Conservation (phyloP, 2,888 invertebrate genomes). For the Steinernema hermaphroditum region DNA sequence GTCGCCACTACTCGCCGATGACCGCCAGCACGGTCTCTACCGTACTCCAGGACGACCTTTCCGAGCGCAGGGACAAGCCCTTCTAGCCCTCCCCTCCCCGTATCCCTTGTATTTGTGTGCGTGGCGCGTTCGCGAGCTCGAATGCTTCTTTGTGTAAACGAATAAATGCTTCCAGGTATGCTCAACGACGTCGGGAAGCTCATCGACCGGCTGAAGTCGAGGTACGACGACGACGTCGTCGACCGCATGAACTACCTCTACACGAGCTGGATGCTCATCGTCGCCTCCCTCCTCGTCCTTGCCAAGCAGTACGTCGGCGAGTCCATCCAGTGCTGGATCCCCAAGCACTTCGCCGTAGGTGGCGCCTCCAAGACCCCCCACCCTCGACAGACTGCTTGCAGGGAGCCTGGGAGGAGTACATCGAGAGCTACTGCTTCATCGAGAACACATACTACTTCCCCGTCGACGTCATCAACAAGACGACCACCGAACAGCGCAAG, state of each 20-base stretch:
- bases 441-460: slow-evolving; percentile 48
- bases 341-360: slow-evolving; percentile 31
- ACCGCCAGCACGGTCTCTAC: neutral
- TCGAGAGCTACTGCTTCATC: slow-evolving; percentile 44
- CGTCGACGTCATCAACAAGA: slow-evolving; percentile 39
- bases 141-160: neutral
- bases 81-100: neutral
- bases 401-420: slow-evolving; percentile 46
- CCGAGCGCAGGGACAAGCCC: neutral
- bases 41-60: neutral
- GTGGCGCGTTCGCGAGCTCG: neutral
- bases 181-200: slow-evolving; percentile 34
- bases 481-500: slow-evolving; percentile 34
- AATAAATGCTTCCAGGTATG: slow-evolving; percentile 23
- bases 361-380: no score
- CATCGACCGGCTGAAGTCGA: slow-evolving; percentile 44
- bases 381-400: slow-evolving; percentile 15
- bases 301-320: slow-evolving; percentile 70
- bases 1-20: neutral
- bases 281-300: slow-evolving; percentile 68
- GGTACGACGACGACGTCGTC: slow-evolving; percentile 67
- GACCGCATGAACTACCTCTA: slow-evolving; percentile 69
- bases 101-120: neutral
- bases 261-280: slow-evolving; percentile 68
- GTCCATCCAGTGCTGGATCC: slow-evolving; percentile 68